Percentiles rank a stretch among this genome's conserved stretches.
Evolutionary conservation across 2,888 invertebrate genomes (phyloP).

Genomic region (Lagria hirta): DNA sequence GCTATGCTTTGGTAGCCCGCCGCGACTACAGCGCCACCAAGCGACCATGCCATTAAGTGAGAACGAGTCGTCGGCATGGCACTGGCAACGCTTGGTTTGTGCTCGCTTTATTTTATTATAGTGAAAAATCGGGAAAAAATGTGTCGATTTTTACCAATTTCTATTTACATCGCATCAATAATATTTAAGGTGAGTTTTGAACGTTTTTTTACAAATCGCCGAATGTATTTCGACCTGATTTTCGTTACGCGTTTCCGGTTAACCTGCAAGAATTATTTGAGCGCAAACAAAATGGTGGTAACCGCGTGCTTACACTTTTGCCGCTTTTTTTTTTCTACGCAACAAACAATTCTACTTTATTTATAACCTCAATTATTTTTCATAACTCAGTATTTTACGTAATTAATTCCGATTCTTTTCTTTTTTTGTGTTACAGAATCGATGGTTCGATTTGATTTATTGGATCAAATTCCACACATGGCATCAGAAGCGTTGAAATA

Average conservation of each 20-base stretch:
- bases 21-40: slow-evolving; percentile 42
- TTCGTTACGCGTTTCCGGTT: slow-evolving; percentile 50
- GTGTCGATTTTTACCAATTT: slow-evolving; percentile 30
- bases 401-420: too few relatives aligned
- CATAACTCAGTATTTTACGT: slow-evolving; percentile 2
- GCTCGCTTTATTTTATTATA: slow-evolving; percentile 37
- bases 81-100: slow-evolving; percentile 31
- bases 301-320: slow-evolving; percentile 52
- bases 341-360: not conserved
- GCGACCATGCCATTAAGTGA: slow-evolving; percentile 44
- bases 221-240: slow-evolving; percentile 24
- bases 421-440: slow-evolving; percentile 55
- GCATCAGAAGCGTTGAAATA: slow-evolving; percentile 62
- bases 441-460: slow-evolving; percentile 62
- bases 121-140: slow-evolving; percentile 36
- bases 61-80: slow-evolving; percentile 45
- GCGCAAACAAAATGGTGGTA: slow-evolving; percentile 53
- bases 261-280: slow-evolving; percentile 52
- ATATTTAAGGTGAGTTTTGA: slow-evolving; percentile 34
- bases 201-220: slow-evolving; percentile 27
- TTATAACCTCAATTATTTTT: slow-evolving; percentile 12
- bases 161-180: not conserved
- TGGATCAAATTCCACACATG: slow-evolving; percentile 68
- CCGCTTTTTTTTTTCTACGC: slow-evolving; percentile 39
- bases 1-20: too few relatives aligned